Evolutionary conservation across 2,888 invertebrate genomes (phyloP), one percentile per base, ranked within the genome.

Genomic region (Steinernema scapterisci): DNA sequence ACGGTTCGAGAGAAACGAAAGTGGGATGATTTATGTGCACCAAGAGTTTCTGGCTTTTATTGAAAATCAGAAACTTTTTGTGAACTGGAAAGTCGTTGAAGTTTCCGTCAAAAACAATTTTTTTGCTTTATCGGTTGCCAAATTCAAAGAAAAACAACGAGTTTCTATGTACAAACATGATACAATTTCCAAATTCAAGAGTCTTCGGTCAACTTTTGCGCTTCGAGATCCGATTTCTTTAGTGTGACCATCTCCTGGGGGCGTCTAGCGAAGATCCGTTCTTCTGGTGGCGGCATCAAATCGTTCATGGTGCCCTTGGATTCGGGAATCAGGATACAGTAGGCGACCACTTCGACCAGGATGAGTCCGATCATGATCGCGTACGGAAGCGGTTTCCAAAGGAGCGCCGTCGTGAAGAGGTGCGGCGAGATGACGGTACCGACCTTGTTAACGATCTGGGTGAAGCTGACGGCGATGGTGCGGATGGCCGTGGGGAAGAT

Each of bases 341-440:
- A 85, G 31, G 80, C 73, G 27, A 80, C 46, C 13, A 78, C 75
- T 56, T 83, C 82, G 23, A 83, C 75, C 0, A 75, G 23, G n/a
- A 82, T 78, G 25, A 79, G 73, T 6, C 77, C n/a, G 23, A 83
- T 72, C 81, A 85, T 84, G 5, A 81, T 74, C 16, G 79, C 76
- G 76, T 79, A 85, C 23, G 85, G 85, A 21, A 84, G 73, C 1
- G 81, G 80, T 2, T 81, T 54, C 84, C 84, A 85, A 73, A 79
- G 78, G 56, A 79, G 63, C 31, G 82, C 81, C 77, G 82, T 72
- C 27, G 79, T 80, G 73, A 85, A 85, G 11, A 85, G 72, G 70
- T 84, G 84, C 13, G 85, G 84, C 0, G 85, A 76, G 70, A 82
- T 75, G 70, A 85, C 80, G 44, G 76, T 78, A 25, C 84, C 85